Evolutionary conservation across 2,113 vertebrate species (phyloP).

Genomic region (Polypterus bichir): DNA sequence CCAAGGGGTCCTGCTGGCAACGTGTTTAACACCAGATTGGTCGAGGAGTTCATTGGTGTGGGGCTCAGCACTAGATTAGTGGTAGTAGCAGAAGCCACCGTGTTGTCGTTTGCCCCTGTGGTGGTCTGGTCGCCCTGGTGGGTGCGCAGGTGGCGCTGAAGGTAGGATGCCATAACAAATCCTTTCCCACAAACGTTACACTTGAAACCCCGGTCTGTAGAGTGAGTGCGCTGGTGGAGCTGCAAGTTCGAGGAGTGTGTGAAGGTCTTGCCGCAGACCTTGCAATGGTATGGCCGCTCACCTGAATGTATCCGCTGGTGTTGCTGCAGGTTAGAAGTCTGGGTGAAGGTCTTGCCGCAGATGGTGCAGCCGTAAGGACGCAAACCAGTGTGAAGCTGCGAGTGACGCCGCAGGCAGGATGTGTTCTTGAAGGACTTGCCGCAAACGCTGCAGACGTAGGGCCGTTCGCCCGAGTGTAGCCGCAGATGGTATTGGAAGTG

Average conservation of each 20-base stretch:
- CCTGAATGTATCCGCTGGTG: constrained; percentile 82
- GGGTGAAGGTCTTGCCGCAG: constrained; percentile 78
- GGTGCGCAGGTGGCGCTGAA: constrained; percentile 70
- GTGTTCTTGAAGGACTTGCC: constrained; percentile 87
- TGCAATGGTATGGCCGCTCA: constrained; percentile 63
- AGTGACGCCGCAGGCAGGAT: constrained; percentile 74
- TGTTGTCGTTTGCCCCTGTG: constrained; percentile 23
- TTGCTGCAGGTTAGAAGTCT: constrained; percentile 80
- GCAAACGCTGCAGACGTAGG: constrained; percentile 74
- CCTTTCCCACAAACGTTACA: constrained; percentile 70
- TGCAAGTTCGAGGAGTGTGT: constrained; percentile 80
- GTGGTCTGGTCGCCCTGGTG: constrained; percentile 23
- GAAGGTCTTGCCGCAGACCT: constrained; percentile 65
- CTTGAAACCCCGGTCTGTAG: constrained; percentile 63
- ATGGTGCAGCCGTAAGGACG: constrained; percentile 66
- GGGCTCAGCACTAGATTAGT: constrained; percentile 30
- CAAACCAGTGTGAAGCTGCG: constrained; percentile 77
- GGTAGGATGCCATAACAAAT: constrained; percentile 80
- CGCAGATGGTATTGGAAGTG: constrained; percentile 85
- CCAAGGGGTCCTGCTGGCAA: not conserved
- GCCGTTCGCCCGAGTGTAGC: constrained; percentile 76
- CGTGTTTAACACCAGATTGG: not conserved
- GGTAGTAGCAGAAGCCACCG: constrained; percentile 31
- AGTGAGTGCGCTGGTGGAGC: constrained; percentile 76
- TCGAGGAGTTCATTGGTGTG: not conserved